Percentiles rank a stretch among this genome's conserved stretches.
phyloP scores from a whole-genome alignment of 2,888 invertebrate genomes.

The Plebejus argus region DNA sequence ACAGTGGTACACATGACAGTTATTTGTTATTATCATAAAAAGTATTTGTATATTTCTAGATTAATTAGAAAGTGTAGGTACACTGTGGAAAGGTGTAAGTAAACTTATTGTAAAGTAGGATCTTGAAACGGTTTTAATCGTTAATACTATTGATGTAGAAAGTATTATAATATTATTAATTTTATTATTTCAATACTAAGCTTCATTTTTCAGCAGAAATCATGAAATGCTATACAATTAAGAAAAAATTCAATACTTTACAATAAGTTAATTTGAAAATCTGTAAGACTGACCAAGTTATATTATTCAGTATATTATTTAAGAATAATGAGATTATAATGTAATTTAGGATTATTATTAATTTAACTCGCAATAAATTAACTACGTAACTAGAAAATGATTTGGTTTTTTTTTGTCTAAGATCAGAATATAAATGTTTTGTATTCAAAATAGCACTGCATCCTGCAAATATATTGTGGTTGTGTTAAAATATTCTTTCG shows the following conservation, averaged over 20 bases:
- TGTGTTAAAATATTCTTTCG: too few species aligned
- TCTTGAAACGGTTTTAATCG: background rate
- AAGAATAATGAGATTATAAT: background rate
- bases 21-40: background rate
- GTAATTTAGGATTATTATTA: background rate
- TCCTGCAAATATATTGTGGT: too few species aligned
- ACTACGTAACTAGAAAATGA: background rate
- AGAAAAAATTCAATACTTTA: background rate
- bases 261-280: conserved; percentile 2
- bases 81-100: background rate
- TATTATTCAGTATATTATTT: background rate
- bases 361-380: conserved; percentile 1
- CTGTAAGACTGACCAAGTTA: conserved; percentile 14
- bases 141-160: background rate
- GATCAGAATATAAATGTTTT: too few species aligned
- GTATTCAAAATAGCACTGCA: too few species aligned
- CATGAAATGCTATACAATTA: background rate
- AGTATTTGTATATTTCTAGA: background rate
- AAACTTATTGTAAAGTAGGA: background rate
- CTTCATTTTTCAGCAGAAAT: background rate
- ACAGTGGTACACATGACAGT: background rate
- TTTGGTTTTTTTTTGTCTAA: background rate
- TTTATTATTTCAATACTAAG: background rate
- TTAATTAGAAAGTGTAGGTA: background rate
- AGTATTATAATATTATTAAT: background rate